Percentiles rank a stretch among this genome's conserved stretches.
Evolutionary conservation across 2,888 invertebrate species (phyloP).

Genomic region (Caenorhabditis sp.): DNA sequence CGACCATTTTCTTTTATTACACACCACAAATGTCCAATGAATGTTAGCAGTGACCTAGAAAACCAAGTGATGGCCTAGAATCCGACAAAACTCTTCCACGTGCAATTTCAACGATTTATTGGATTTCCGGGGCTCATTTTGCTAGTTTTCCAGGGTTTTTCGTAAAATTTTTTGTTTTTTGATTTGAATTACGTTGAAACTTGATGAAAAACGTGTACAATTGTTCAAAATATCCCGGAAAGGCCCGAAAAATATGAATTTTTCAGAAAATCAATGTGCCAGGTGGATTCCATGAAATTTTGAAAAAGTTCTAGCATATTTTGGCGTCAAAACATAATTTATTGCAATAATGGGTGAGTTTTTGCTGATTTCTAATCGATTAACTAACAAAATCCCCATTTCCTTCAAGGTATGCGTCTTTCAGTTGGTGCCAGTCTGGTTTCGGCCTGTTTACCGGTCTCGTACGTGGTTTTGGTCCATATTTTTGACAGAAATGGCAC

Average conservation of each 20-base stretch:
- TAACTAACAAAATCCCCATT: background rate
- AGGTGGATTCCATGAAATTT: too few relatives aligned
- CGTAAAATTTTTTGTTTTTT: too few relatives aligned
- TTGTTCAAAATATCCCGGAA: background rate
- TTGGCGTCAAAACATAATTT: too few relatives aligned
- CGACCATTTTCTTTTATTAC: too few relatives aligned
- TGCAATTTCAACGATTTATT: background rate
- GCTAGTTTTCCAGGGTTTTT: background rate
- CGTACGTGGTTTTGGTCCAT: constrained; percentile 67
- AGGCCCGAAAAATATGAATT: background rate
- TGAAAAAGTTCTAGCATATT: too few relatives aligned
- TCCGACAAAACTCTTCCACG: constrained; percentile 9
- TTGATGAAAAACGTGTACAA: background rate
- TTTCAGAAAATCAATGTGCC: constrained; percentile 10
- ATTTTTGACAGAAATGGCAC: constrained; percentile 65
- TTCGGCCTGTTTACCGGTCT: constrained; percentile 61
- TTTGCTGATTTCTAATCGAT: background rate
- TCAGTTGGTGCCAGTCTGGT: constrained; percentile 42
- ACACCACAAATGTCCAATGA: background rate
- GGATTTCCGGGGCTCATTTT: background rate
- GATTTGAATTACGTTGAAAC: too few relatives aligned
- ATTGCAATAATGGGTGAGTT: constrained; percentile 20
- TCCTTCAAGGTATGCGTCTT: background rate
- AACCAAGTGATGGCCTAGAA: constrained; percentile 2
- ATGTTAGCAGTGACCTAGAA: background rate